Conservation (phyloP, 2,797 vertebrate genomes). For the Smutsia temminckii region DNA sequence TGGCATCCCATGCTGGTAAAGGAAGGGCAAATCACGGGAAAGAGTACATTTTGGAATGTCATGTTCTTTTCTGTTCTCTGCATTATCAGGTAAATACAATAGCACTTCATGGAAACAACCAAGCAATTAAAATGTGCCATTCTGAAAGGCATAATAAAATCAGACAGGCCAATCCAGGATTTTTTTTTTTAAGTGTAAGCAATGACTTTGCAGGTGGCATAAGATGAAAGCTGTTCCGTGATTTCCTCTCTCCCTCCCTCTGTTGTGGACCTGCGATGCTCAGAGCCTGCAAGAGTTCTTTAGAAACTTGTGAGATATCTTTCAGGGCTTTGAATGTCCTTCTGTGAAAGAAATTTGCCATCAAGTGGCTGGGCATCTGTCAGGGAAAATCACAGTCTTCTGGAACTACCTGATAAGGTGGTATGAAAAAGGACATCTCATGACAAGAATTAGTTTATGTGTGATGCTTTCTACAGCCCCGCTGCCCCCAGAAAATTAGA, state of each 20-base stretch:
- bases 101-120: slow-evolving; percentile 58
- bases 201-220: slow-evolving; percentile 70
- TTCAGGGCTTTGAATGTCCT: not conserved
- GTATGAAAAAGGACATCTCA: not conserved
- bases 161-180: slow-evolving; percentile 44
- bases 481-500: not conserved
- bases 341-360: not conserved
- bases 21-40: slow-evolving; percentile 69
- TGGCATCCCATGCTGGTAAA: slow-evolving; percentile 67
- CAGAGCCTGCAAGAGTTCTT: not conserved
- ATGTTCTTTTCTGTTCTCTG: slow-evolving; percentile 78
- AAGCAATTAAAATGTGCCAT: slow-evolving; percentile 73
- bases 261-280: not conserved
- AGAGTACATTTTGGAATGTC: slow-evolving; percentile 75
- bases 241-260: not conserved
- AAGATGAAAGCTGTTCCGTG: slow-evolving; percentile 38
- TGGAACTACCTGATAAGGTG: not conserved
- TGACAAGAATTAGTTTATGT: not conserved
- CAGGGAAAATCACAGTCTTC: not conserved
- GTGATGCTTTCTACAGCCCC: not conserved
- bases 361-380: not conserved
- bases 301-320: not conserved
- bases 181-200: slow-evolving; percentile 55
- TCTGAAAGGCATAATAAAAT: slow-evolving; percentile 69
- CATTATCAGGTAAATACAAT: slow-evolving; percentile 79